A percentile compares a stretch with the other conserved stretches of the same genome.
Conservation (phyloP, 2,797 vertebrate species). For the Enteromius radiatus region DNA sequence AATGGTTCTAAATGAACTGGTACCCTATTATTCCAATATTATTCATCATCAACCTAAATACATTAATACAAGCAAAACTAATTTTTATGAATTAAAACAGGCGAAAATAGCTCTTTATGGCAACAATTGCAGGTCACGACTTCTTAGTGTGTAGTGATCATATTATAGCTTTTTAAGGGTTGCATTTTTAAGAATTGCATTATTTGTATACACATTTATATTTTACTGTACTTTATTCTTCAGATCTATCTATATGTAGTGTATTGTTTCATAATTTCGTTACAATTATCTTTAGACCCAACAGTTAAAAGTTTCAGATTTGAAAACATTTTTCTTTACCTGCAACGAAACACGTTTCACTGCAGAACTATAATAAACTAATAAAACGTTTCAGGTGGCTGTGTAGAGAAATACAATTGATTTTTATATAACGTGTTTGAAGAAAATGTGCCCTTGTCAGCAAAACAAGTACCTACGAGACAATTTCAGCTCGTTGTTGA, state of each 20-base stretch:
- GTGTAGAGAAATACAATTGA: neutral
- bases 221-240: neutral
- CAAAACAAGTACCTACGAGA: neutral
- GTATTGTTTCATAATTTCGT: neutral
- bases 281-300: neutral
- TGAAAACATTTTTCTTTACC: neutral
- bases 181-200: neutral
- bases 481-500: neutral
- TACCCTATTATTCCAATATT: neutral
- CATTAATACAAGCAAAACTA: neutral
- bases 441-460: neutral
- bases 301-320: neutral
- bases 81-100: neutral
- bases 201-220: neutral
- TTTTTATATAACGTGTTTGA: neutral
- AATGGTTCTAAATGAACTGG: neutral
- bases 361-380: neutral
- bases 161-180: neutral
- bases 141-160: neutral
- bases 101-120: neutral
- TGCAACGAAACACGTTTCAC: neutral
- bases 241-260: neutral
- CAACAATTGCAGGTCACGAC: neutral
- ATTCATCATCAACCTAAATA: neutral
- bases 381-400: neutral